These are phyloP conservation scores for Mohoua ochrocephala DNA, from an alignment of 2,113 vertebrate genomes.

Conservation along the genomic window DNA sequence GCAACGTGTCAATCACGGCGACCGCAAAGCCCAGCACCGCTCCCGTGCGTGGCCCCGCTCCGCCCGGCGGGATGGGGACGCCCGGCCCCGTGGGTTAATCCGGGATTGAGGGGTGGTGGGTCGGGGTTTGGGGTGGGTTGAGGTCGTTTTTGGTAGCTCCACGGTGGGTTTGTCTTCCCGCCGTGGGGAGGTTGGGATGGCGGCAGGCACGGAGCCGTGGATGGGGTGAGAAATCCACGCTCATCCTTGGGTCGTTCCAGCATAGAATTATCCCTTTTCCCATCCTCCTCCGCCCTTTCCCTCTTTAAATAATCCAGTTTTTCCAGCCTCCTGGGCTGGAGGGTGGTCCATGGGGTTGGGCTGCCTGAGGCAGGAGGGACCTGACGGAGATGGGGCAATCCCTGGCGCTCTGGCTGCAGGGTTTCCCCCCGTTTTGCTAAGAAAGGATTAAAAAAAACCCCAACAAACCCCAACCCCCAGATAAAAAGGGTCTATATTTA, in stretches of 20 bases:
- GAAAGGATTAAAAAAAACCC: background rate
- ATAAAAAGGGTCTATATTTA: background rate
- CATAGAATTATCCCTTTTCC: accelerated
- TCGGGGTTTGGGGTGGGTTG: accelerated
- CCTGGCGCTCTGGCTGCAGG: background rate
- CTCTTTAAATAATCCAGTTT: background rate
- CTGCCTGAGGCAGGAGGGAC: background rate
- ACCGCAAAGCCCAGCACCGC: constrained; percentile 21
- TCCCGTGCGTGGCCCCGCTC: background rate
- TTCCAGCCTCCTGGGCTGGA: background rate
- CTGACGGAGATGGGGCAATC: background rate
- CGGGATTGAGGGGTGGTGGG: accelerated
- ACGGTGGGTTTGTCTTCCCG: accelerated
- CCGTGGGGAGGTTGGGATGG: accelerated
- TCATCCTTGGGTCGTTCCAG: background rate
- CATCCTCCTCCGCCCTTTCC: accelerated
- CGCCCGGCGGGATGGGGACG: accelerated
- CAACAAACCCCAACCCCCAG: background rate
- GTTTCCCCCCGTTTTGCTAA: background rate
- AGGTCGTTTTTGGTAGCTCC: accelerated
- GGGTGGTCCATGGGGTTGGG: accelerated
- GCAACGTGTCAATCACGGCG: constrained; percentile 56
- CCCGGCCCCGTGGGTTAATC: too few species aligned
- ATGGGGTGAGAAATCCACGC: accelerated
- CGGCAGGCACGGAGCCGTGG: background rate